These are phyloP conservation scores for Climacteris rufus DNA, from an alignment of 2,113 vertebrate genomes.

Conservation along the genomic window DNA sequence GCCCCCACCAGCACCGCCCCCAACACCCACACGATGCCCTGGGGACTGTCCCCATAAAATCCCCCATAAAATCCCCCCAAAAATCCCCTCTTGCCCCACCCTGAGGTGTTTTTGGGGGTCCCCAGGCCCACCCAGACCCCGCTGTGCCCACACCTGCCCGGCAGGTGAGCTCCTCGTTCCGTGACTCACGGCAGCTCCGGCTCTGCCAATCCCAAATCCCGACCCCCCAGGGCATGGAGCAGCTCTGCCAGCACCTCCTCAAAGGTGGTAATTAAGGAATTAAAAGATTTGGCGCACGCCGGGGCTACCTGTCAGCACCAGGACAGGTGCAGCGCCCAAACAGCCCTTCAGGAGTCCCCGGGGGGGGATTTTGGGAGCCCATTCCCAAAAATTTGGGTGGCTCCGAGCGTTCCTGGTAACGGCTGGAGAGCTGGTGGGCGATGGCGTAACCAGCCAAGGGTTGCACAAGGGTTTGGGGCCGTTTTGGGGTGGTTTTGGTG, in stretches of 20 bases:
- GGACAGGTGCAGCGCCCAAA: not conserved
- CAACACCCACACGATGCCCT: fast-evolving
- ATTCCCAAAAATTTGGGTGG: not conserved
- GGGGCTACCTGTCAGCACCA: not conserved
- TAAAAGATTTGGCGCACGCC: not conserved
- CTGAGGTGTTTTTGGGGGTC: not conserved
- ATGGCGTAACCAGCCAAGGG: not conserved
- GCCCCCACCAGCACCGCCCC: not conserved
- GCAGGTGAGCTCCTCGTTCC: not conserved
- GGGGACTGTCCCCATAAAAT: not conserved
- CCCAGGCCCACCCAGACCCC: not conserved
- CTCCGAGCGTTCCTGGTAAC: not conserved
- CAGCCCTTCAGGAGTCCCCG: fast-evolving
- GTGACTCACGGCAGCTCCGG: not conserved
- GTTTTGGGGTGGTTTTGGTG: not conserved
- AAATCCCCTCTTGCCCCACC: too few species aligned
- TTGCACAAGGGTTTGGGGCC: not conserved
- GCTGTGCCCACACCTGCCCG: fast-evolving
- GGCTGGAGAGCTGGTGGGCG: fast-evolving
- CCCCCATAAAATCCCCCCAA: not conserved
- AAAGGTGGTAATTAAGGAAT: not conserved
- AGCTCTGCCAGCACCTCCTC: not conserved
- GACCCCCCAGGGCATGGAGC: not conserved
- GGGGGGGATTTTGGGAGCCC: fast-evolving
- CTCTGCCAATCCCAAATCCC: not conserved